Evolutionary conservation across 2,888 invertebrate species (phyloP).

Genomic region (Sphinx pinastri): DNA sequence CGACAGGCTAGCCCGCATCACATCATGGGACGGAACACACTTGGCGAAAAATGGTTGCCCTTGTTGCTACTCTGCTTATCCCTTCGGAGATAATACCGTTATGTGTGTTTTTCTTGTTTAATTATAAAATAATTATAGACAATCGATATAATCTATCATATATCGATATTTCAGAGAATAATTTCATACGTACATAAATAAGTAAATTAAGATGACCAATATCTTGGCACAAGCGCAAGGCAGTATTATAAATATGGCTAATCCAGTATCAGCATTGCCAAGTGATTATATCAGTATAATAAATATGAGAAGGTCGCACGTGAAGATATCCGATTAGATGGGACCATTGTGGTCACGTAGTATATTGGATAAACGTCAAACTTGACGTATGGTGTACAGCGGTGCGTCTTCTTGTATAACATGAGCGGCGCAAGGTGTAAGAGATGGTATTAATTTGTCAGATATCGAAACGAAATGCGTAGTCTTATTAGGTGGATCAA

Average conservation of each 20-base stretch:
- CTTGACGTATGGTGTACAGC: slow-evolving; percentile 68
- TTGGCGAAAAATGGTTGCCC: too few species aligned
- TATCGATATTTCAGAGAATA: too few species aligned
- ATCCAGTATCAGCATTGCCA: not conserved
- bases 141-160: too few species aligned
- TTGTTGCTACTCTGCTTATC: too few species aligned
- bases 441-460: not conserved
- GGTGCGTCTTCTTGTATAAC: slow-evolving; percentile 50
- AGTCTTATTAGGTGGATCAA: too few species aligned
- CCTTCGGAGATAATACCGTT: too few species aligned
- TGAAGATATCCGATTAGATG: slow-evolving; percentile 53
- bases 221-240: not conserved
- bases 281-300: slow-evolving; percentile 13
- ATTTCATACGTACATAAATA: too few species aligned
- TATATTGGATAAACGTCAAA: slow-evolving; percentile 80
- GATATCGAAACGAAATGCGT: too few species aligned
- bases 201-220: not conserved
- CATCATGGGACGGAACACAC: too few species aligned
- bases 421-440: slow-evolving; percentile 39
- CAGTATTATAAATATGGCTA: not conserved
- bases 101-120: too few species aligned
- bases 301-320: slow-evolving; percentile 23
- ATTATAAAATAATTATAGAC: too few species aligned
- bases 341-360: slow-evolving; percentile 66
- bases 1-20: too few species aligned